phyloP scores from a whole-genome alignment of 2,797 vertebrate genomes.

The Enteromius thamalakanensis region DNA sequence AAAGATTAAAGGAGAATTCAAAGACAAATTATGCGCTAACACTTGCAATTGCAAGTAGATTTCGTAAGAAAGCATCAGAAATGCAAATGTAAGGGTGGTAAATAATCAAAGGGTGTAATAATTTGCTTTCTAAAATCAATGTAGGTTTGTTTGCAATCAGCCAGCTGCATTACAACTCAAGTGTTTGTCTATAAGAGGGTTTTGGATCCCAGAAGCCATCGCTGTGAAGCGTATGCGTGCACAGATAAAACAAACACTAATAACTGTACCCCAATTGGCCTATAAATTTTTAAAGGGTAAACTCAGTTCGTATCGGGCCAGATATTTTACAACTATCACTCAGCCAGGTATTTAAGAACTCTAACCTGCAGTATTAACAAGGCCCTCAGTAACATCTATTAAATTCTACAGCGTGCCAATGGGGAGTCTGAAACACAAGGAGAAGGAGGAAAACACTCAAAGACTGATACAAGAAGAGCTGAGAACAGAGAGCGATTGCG shows the following conservation, averaged over 20 bases:
- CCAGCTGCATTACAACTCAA: constrained; percentile 30
- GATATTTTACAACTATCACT: constrained; percentile 38
- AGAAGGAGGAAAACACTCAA: neutral
- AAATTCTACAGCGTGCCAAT: neutral
- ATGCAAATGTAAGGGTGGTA: neutral
- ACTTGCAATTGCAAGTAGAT: neutral
- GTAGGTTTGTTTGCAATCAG: constrained; percentile 33
- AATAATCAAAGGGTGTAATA: constrained; percentile 31
- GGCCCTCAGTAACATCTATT: constrained; percentile 36
- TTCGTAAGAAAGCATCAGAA: neutral
- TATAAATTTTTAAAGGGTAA: constrained; percentile 45
- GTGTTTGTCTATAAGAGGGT: constrained; percentile 2
- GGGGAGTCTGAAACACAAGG: constrained; percentile 16
- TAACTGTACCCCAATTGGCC: constrained; percentile 31
- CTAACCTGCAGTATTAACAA: constrained; percentile 40
- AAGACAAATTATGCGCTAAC: neutral
- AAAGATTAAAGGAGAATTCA: neutral
- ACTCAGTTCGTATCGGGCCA: constrained; percentile 10
- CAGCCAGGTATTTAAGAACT: constrained; percentile 42
- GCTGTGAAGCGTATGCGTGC: neutral
- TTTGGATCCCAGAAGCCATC: constrained; percentile 21
- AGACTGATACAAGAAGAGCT: constrained; percentile 16
- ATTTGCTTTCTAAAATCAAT: constrained; percentile 35
- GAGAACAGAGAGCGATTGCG: constrained; percentile 56
- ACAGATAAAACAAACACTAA: constrained; percentile 25